A percentile compares a stretch with the other conserved stretches of the same genome.
phyloP scores from a whole-genome alignment of 1,140 invertebrate genomes.

The Caenorhabditis inopinata region DNA sequence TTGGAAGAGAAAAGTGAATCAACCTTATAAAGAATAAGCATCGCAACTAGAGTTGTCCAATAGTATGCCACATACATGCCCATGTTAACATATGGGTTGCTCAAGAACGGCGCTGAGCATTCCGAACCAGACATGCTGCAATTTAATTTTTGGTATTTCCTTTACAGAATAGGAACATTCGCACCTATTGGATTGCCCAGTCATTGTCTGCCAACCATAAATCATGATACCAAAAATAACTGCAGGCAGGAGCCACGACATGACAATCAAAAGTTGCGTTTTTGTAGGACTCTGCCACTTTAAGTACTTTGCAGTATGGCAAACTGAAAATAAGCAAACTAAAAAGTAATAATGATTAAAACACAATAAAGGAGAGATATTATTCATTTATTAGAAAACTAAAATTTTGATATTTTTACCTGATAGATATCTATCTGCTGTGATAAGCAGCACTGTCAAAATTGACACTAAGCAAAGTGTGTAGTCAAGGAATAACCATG shows the following conservation, averaged over 20 bases:
- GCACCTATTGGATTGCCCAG: constrained; percentile 45
- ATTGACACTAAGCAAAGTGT: constrained; percentile 98
- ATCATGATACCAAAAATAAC: constrained; percentile 65
- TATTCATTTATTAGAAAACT: background rate
- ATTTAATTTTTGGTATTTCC: background rate
- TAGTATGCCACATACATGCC: constrained; percentile 66
- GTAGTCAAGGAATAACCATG: constrained; percentile 98
- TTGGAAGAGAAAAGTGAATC: background rate
- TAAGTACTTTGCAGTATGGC: constrained; percentile 63
- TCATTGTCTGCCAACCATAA: constrained; percentile 61
- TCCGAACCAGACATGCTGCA: constrained; percentile 56
- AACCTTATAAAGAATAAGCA: constrained; percentile 66
- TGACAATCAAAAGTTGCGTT: constrained; percentile 59
- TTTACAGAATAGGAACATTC: background rate
- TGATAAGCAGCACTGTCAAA: constrained; percentile 96
- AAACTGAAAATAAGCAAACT: constrained; percentile 78
- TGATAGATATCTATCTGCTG: constrained; percentile 76
- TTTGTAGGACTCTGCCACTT: constrained; percentile 65
- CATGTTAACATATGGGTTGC: constrained; percentile 67
- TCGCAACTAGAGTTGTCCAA: constrained; percentile 64
- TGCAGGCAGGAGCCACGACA: constrained; percentile 63
- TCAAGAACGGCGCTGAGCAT: constrained; percentile 63
- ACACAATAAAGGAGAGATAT: no score
- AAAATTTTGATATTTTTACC: no score
- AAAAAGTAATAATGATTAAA: no score